Evolutionary conservation across 1,140 invertebrate genomes (phyloP).

Genomic region (Drosophila pruinosa): DNA sequence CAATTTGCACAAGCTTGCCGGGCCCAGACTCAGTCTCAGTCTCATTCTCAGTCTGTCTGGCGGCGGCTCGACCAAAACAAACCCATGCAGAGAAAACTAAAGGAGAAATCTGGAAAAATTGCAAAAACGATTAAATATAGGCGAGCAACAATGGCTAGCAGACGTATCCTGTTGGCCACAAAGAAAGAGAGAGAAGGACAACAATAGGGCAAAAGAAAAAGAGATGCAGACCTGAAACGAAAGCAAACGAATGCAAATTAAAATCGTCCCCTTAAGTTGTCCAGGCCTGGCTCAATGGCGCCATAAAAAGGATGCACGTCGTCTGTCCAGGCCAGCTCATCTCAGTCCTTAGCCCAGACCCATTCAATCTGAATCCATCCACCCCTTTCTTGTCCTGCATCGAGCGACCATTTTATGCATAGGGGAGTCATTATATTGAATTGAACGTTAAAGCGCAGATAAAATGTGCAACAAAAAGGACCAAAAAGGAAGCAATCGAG

Average conservation of each 20-base stretch:
- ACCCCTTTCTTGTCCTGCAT: slow-evolving; percentile 22
- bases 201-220: not conserved
- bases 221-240: slow-evolving; percentile 39
- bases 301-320: slow-evolving; percentile 64
- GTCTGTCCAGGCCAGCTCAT: slow-evolving; percentile 42
- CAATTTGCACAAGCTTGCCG: slow-evolving; percentile 56
- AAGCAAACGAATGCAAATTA: slow-evolving; percentile 82
- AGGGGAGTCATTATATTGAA: slow-evolving; percentile 81
- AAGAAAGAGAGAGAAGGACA: not conserved
- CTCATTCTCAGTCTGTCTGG: not conserved
- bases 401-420: slow-evolving; percentile 70
- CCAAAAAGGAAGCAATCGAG: slow-evolving; percentile 26
- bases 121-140: slow-evolving; percentile 79
- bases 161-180: slow-evolving; percentile 21
- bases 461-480: slow-evolving; percentile 73
- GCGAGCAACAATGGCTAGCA: slow-evolving; percentile 36
- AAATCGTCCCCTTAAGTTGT: slow-evolving; percentile 74
- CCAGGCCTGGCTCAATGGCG: slow-evolving; percentile 44
- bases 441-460: slow-evolving; percentile 79
- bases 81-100: slow-evolving; percentile 39
- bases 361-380: slow-evolving; percentile 2
- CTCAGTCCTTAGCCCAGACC: not conserved
- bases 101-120: slow-evolving; percentile 68
- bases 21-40: not conserved
- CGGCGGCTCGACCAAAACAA: slow-evolving; percentile 35